Evolutionary conservation across 2,797 vertebrate species (phyloP), one percentile per base, ranked within the genome.

Genomic region (Lithobates sylvaticus): DNA sequence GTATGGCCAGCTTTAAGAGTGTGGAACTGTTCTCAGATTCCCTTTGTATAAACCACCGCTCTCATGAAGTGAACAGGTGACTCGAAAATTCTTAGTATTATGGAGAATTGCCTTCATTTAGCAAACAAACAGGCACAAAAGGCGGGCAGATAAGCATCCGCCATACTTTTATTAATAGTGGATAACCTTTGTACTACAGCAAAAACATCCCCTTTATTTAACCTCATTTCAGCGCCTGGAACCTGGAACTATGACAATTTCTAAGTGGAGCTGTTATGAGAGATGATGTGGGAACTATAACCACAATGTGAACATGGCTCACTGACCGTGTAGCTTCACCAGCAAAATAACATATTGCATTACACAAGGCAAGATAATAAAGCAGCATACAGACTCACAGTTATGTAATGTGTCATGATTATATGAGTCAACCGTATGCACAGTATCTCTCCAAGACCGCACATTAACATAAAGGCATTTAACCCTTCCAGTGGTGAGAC

Each of bases 41-140:
- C 54, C 54, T 61, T 61, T 61, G 21, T 27, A 26, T 39, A 29
- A 78, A 78, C 5, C 72, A 16, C n/a, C 8, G 42, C 26, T 47
- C 64, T 68, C 78, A 76, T 29, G 74, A 12, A 74, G 67, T 86
- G 68, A 72, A 64, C 36, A 21, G 68, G 68, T 78, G 79, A 75
- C 85, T 65, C 32, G n/a, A 6, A 42, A 44, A 65, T 82, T 82
- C 73, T 72, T 42, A 18, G 54, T 83, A 86, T 68, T 78, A 73
- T 18, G 76, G 54, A 73, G 73, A 72, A 82, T 65, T 58, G 86
- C 15, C 29, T 80, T 69, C 54, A 84, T 87, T 87, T 69, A 84
- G 78, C 86, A 87, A 87, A 87, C 42, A 87, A 54, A 78, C 54
- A 68, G 71, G 29, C 12, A 87, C 86, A 87, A 87, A 39, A 29